These are phyloP conservation scores for Syrrhaptes paradoxus DNA, from an alignment of 2,113 vertebrate genomes.

Conservation along the genomic window DNA sequence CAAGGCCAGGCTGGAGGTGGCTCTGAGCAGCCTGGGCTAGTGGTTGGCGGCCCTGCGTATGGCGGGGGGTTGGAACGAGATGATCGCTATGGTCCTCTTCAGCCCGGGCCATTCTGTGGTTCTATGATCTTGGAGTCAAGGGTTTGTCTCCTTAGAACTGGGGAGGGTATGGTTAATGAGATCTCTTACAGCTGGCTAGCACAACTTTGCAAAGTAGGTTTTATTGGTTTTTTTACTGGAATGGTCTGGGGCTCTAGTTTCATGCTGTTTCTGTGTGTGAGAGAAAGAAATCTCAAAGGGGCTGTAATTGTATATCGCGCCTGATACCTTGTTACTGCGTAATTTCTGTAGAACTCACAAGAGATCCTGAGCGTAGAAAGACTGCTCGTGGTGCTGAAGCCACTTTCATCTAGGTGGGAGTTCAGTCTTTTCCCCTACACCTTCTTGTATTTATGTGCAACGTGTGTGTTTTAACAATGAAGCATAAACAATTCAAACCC, in stretches of 20 bases:
- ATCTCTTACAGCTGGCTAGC: not conserved
- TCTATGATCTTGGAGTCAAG: not conserved
- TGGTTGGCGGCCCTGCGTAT: too few relatives aligned
- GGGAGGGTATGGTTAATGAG: not conserved
- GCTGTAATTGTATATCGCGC: not conserved
- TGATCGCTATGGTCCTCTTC: too few relatives aligned
- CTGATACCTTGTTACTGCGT: not conserved
- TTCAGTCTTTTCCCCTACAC: not conserved
- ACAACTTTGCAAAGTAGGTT: not conserved
- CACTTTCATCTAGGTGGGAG: conserved; percentile 68
- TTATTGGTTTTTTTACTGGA: not conserved
- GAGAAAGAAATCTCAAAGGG: not conserved
- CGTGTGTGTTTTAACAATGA: conserved; percentile 34
- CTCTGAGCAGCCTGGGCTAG: too few relatives aligned
- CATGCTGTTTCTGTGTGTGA: not conserved
- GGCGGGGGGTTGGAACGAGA: too few relatives aligned
- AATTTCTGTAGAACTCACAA: not conserved
- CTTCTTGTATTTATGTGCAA: conserved; percentile 48
- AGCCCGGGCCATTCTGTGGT: too few relatives aligned
- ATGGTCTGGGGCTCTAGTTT: not conserved
- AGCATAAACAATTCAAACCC: conserved; percentile 45
- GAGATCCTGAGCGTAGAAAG: conserved; percentile 10
- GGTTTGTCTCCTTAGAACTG: not conserved
- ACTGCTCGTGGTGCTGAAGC: conserved; percentile 15
- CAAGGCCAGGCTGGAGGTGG: too few relatives aligned